Evolutionary conservation across 1,140 invertebrate species (phyloP).

Genomic region (Popillia japonica): DNA sequence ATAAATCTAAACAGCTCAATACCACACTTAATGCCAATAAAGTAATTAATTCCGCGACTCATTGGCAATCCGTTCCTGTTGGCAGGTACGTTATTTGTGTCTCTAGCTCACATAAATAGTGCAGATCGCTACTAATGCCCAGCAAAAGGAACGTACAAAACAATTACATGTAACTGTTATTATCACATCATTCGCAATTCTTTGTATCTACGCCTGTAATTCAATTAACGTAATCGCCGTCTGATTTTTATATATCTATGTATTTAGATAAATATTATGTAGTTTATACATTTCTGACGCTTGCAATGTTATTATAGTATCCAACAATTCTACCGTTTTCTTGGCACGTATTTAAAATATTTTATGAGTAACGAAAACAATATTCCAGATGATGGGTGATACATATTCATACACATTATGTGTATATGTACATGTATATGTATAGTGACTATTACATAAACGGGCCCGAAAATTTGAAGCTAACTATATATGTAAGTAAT

Average conservation of each 20-base stretch:
- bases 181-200: not conserved
- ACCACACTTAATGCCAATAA: constrained; percentile 44
- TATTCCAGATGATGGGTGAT: not conserved
- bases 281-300: not conserved
- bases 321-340: not conserved
- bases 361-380: constrained; percentile 28
- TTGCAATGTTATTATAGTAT: not conserved
- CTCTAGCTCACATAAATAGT: constrained; percentile 46
- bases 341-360: constrained; percentile 27
- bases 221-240: too few species aligned
- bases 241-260: too few species aligned
- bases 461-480: too few species aligned
- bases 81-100: constrained; percentile 46
- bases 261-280: not conserved
- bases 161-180: not conserved
- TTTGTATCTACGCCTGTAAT: not conserved
- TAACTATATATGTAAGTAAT: too few species aligned
- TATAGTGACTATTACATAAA: too few species aligned
- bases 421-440: not conserved
- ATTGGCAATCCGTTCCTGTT: constrained; percentile 41
- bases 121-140: not conserved
- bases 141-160: not conserved
- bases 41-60: constrained; percentile 42
- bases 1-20: constrained; percentile 21
- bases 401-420: not conserved